Base-by-base conservation (phyloP, 2,888 invertebrate species). In the Xanthostigma xanthostigma region DNA sequence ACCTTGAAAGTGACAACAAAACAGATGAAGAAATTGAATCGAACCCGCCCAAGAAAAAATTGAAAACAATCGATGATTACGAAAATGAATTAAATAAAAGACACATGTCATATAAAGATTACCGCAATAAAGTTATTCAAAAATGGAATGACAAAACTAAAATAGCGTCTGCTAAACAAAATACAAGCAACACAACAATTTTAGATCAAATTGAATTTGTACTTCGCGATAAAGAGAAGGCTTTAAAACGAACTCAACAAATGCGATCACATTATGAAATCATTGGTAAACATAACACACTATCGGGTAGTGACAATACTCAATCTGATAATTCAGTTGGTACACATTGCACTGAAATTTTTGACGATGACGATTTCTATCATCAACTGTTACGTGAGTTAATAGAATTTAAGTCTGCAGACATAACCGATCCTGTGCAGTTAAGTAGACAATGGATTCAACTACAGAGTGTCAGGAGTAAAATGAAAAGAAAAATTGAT, bases 311-410 rank as follows among this genome's bases (percentile, higher is more conserved):
- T 14, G 51, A 53, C 34, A 53, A 57, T 13, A 8, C 52, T 33
- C 47, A 51, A 36, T 49, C 49, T 34, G 54, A 58, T 38, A 61
- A 60, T 39, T 9, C 45, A 34, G 42, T 45, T 33, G 76, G 77
- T 55, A 79, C 82, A 56, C 78, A 80, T 53, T 81, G 88, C 59
- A 60, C 73, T 0, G 88, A 96, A 68, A 87, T 96, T 59, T 97
- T 91, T 69, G 95, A 97, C 64, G 97, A 97, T 62, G 88, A 87
- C 59, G 97, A 97, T 63, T 97, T 97, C 65, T 97, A 97, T 66
- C 94, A 95, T 65, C 90, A 93, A 59, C 71, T 95, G 48, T 69
- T 97, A 41, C 72, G 91, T 53, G 94, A 96, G 64, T 70, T 97
- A 38, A 94, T 97, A 53, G 93, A 96, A 64, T 82, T 84, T 54